Evolutionary conservation across 2,888 invertebrate species (phyloP), one percentile per base, ranked within the genome.

Genomic region (Hofmannophila pseudospretella): DNA sequence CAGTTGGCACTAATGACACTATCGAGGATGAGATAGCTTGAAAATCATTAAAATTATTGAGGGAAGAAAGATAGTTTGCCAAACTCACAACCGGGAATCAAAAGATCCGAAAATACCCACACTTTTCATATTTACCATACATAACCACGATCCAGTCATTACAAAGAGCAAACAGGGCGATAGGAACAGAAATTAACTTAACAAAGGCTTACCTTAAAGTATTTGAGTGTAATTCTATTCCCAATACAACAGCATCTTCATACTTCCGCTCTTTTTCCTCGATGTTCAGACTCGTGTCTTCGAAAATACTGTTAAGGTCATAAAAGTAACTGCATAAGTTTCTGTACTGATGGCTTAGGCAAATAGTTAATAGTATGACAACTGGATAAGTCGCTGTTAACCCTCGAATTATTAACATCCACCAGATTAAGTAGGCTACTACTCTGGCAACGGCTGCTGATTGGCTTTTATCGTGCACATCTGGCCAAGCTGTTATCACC

Each of bases 271-370:
- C 73, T 13, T 60, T 73, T 16, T 63, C 52, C 0, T 14, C 19
- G 10, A 68, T 69, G 12, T 39, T 44, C n/a, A 54, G 29, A 22
- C 52, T 37, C 0, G 47, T n/a, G n/a, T 23, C 16, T 4, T 53
- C 42, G 36, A 76, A 77, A 28, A 76, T 67, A 0, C 49, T 26
- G 2, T 47, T 44, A 0, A 78, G 58, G 7, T 44, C 53, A 12
- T 39, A 33, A 45, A 77, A 79, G 44, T 77, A 79, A 12, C 60
- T 65, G 14, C 63, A 56, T 14, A 77, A 34, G 37, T 69, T 68
- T 31, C 51, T 60, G 38, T 54, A 77, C 46, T 76, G 77, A 34
- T 65, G 49, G 12, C 66, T 61, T 3, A 66, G 50, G 26, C 51
- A 45, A 0, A 58, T 54, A 0, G 52, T 48, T 3, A 66, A 32